Conservation (phyloP, 2,113 vertebrate species). For the Meriones unguiculatus region DNA sequence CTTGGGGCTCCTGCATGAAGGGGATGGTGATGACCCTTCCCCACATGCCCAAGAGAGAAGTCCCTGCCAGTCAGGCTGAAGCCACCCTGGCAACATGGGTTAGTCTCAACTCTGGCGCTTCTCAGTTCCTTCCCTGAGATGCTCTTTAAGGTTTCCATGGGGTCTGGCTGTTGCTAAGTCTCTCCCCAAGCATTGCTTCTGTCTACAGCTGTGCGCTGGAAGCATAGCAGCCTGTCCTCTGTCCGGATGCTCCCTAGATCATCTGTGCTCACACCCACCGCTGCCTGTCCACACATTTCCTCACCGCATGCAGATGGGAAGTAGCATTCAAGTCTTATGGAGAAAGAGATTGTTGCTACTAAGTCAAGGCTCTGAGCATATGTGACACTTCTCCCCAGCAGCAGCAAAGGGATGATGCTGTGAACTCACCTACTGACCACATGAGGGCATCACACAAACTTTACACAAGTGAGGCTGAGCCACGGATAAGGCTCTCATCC, state of each 20-base stretch:
- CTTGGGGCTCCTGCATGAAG: not conserved
- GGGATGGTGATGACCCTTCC: not conserved
- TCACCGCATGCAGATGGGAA: not conserved
- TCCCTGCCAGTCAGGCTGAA: not conserved
- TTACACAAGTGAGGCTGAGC: not conserved
- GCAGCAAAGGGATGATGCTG: not conserved
- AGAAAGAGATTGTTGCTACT: not conserved
- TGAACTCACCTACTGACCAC: not conserved
- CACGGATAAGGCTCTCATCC: not conserved
- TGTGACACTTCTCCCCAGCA: not conserved
- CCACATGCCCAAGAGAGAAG: not conserved
- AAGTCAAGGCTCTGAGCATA: rapidly evolving
- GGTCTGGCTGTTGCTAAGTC: not conserved
- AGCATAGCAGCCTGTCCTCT: not conserved
- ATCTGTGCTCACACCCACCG: not conserved
- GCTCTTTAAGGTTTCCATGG: not conserved
- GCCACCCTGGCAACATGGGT: not conserved
- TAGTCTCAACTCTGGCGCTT: not conserved
- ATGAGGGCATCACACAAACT: not conserved
- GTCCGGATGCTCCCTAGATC: not conserved
- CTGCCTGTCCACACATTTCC: not conserved
- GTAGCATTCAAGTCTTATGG: not conserved
- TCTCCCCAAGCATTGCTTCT: not conserved
- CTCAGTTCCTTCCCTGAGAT: not conserved
- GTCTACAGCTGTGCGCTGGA: not conserved